These are phyloP conservation scores for Acleris sparsana DNA, from an alignment of 2,888 invertebrate species.

Conservation along the genomic window DNA sequence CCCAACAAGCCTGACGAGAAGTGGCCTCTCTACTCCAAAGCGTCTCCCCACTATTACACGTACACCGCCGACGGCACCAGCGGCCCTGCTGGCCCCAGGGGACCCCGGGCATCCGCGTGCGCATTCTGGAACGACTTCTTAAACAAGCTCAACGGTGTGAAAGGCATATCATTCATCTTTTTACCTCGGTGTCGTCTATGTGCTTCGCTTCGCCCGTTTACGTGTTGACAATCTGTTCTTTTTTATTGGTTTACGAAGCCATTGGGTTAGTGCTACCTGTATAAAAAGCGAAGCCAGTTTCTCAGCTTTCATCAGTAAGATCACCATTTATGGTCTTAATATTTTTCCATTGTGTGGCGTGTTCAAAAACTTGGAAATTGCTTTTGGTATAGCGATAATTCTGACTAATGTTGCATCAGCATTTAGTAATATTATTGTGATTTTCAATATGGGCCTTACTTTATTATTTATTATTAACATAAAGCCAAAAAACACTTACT, in stretches of 20 bases:
- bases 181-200: conserved; percentile 29
- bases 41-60: conserved; percentile 94
- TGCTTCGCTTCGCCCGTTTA: conserved; percentile 22
- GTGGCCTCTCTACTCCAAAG: conserved; percentile 94
- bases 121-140: conserved; percentile 98
- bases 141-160: conserved; percentile 91
- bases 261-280: neutral
- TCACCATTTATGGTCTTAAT: too few species aligned
- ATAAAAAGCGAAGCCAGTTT: too few species aligned
- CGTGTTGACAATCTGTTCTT: neutral
- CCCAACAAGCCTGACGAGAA: conserved; percentile 88
- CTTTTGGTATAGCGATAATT: too few species aligned
- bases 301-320: too few species aligned
- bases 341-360: too few species aligned
- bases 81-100: conserved; percentile 84
- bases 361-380: too few species aligned
- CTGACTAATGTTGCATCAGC: too few species aligned
- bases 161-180: conserved; percentile 37
- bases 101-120: conserved; percentile 93
- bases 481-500: too few species aligned
- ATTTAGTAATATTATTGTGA: too few species aligned
- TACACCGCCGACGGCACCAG: conserved; percentile 92
- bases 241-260: neutral
- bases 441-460: too few species aligned
- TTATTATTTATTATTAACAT: too few species aligned